Conservation (phyloP, 2,888 invertebrate genomes). For the Troides oblongomaculatus region DNA sequence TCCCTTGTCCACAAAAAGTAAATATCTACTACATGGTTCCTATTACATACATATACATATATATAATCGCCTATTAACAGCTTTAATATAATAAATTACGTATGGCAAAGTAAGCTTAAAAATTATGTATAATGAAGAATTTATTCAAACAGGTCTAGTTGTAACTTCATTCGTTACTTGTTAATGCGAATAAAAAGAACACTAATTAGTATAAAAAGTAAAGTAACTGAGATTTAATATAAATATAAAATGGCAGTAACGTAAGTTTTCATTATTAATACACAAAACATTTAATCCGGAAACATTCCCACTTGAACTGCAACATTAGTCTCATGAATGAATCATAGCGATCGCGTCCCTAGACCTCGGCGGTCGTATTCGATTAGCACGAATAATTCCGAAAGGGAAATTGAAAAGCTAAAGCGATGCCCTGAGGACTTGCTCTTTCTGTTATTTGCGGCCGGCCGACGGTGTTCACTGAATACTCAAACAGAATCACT, state of each 20-base stretch:
- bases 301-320: conserved; percentile 60
- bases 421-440: conserved; percentile 77
- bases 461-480: conserved; percentile 56
- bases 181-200: no score
- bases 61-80: no score
- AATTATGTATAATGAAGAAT: no score
- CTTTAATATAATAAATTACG: no score
- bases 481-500: conserved; percentile 66
- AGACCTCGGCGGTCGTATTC: conserved; percentile 71
- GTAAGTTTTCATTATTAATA: background rate
- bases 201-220: no score
- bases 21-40: no score
- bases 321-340: conserved; percentile 78
- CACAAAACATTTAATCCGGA: conserved; percentile 56
- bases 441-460: conserved; percentile 79
- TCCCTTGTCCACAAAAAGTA: no score
- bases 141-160: no score
- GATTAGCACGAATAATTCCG: conserved; percentile 79
- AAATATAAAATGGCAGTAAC: background rate
- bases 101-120: no score
- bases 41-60: no score
- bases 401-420: conserved; percentile 80
- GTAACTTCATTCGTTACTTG: no score
- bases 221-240: no score
- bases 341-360: conserved; percentile 69